phyloP scores from a whole-genome alignment of 2,113 vertebrate species.

The Bos javanicus region DNA sequence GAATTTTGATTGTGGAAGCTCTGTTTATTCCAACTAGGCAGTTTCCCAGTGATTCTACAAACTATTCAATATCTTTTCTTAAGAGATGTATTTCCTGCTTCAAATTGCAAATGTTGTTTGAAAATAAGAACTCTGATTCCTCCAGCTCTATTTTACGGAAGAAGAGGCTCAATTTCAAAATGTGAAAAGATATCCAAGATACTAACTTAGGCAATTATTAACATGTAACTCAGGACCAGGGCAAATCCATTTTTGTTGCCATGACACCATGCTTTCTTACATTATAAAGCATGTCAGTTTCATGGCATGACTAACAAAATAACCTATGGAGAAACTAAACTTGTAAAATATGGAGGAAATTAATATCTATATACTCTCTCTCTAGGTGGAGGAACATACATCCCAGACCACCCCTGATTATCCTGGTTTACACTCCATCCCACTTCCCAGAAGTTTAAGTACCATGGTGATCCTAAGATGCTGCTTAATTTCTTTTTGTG shows the following conservation, averaged over 20 bases:
- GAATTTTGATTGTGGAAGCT: neutral
- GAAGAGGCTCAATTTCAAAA: neutral
- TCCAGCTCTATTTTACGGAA: neutral
- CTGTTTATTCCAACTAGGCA: no score
- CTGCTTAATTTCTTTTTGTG: neutral
- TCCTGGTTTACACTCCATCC: neutral
- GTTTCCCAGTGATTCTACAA: neutral
- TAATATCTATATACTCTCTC: neutral
- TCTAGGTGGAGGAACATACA: neutral
- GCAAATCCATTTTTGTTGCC: neutral
- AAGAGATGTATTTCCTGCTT: neutral
- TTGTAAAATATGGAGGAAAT: neutral
- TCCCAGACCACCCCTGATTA: rapidly evolving
- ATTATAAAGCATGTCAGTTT: neutral
- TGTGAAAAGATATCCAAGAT: neutral
- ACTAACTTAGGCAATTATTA: neutral
- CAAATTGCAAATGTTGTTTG: neutral
- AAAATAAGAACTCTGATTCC: neutral
- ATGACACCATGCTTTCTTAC: neutral
- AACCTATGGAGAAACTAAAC: neutral
- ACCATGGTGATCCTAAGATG: neutral
- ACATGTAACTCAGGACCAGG: neutral
- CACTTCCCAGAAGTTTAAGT: neutral
- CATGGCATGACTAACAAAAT: neutral
- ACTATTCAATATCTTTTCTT: neutral